Conservation (phyloP, 2,888 invertebrate species). For the Dynastes grantii region DNA sequence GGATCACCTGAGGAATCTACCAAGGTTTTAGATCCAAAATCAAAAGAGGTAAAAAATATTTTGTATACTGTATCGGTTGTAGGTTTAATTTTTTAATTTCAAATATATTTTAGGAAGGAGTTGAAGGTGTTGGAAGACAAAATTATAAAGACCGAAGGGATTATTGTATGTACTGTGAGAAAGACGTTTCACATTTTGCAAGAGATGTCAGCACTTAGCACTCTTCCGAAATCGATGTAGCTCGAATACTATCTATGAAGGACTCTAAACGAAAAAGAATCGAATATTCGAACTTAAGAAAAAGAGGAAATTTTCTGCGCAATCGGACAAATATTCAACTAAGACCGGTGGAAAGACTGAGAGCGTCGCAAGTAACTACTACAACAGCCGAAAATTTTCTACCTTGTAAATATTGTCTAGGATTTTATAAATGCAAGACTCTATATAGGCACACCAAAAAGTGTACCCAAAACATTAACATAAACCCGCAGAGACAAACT, state of each 20-base stretch:
- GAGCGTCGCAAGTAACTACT: too few relatives aligned
- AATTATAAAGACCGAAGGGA: conserved; percentile 1
- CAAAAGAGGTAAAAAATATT: too few relatives aligned
- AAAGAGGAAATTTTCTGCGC: conserved; percentile 51
- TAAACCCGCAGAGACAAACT: conserved; percentile 49
- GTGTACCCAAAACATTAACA: conserved; percentile 24
- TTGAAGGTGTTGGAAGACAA: too few relatives aligned
- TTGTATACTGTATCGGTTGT: too few relatives aligned
- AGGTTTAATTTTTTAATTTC: too few relatives aligned
- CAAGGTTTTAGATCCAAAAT: too few relatives aligned
- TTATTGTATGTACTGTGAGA: not conserved
- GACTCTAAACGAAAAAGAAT: not conserved
- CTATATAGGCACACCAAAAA: too few relatives aligned
- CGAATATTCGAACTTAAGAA: conserved; percentile 6
- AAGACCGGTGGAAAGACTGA: conserved; percentile 50
- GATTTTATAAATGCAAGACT: too few relatives aligned
- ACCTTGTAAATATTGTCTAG: too few relatives aligned
- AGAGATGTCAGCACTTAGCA: not conserved
- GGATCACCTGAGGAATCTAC: too few relatives aligned
- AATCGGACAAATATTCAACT: conserved; percentile 40
- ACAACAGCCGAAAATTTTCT: too few relatives aligned
- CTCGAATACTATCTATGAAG: not conserved
- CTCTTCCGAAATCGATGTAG: not conserved
- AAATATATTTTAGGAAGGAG: too few relatives aligned
- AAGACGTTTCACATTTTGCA: conserved; percentile 7